phyloP scores from a whole-genome alignment of 2,797 vertebrate genomes.

The Aulostomus chinensis region DNA sequence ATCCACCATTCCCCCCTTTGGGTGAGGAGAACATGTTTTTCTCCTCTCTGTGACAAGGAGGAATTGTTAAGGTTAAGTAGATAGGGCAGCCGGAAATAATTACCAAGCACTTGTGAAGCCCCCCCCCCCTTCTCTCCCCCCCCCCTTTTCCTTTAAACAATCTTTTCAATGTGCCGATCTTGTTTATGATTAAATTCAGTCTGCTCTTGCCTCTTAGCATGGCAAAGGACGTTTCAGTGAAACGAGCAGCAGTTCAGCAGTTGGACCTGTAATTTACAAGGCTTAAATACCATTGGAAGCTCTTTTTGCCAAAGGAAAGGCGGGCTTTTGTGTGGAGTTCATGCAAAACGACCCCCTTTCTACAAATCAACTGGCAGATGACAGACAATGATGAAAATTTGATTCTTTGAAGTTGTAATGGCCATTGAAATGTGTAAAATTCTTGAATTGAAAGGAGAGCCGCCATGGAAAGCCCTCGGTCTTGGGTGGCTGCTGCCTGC shows the following conservation, averaged over 20 bases:
- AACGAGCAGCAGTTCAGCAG: slow-evolving; percentile 81
- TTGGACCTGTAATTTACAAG: slow-evolving; percentile 84
- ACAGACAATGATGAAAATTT: slow-evolving; percentile 98
- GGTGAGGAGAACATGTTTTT: slow-evolving; percentile 74
- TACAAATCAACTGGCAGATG: slow-evolving; percentile 93
- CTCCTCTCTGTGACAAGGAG: slow-evolving; percentile 78
- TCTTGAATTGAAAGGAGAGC: slow-evolving; percentile 92
- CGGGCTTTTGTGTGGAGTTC: slow-evolving; percentile 88
- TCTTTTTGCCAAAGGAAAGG: slow-evolving; percentile 70
- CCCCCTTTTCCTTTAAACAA: slow-evolving; percentile 55
- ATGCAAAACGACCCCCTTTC: slow-evolving; percentile 87
- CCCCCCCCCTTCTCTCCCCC: slow-evolving; percentile 1
- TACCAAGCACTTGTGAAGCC: slow-evolving; percentile 82
- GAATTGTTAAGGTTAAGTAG: slow-evolving; percentile 91
- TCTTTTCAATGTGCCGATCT: slow-evolving; percentile 68
- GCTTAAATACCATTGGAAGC: slow-evolving; percentile 79
- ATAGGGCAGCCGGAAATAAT: slow-evolving; percentile 91
- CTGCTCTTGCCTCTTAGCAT: slow-evolving; percentile 80
- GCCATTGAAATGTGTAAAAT: slow-evolving; percentile 99
- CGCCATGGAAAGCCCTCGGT: slow-evolving; percentile 85
- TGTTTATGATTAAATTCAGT: slow-evolving; percentile 84
- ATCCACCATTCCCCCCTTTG: slow-evolving; percentile 50
- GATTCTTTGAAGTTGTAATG: slow-evolving; percentile 99
- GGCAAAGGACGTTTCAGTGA: slow-evolving; percentile 68
- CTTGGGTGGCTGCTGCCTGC: slow-evolving; percentile 93